Evolutionary conservation across 1,140 invertebrate species (phyloP).

Genomic region (Nilaparvata lugens): DNA sequence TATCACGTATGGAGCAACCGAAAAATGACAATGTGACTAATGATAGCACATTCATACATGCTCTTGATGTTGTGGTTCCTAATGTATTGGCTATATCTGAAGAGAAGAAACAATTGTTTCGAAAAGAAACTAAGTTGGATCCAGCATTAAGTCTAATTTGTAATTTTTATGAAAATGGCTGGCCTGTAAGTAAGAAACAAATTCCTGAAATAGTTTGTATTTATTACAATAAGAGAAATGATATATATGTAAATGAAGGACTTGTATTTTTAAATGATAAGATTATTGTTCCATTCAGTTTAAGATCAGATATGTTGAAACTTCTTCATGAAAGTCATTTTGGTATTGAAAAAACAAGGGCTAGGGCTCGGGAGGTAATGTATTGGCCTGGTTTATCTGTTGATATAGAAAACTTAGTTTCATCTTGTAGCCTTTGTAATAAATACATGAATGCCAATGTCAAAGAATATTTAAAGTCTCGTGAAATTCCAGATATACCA

Average conservation of each 20-base stretch:
- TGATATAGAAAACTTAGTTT: too few species aligned
- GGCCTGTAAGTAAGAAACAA: neutral
- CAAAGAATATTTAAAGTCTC: too few species aligned
- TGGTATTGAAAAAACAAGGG: too few species aligned
- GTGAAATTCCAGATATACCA: too few species aligned
- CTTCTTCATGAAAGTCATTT: too few species aligned
- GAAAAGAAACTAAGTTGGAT: neutral
- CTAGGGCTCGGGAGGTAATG: too few species aligned
- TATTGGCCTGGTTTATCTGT: too few species aligned
- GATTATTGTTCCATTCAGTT: too few species aligned
- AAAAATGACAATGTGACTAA: neutral
- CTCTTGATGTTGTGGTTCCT: neutral
- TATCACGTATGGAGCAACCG: slow-evolving; percentile 20
- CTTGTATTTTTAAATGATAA: slow-evolving; percentile 1
- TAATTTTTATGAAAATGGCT: neutral
- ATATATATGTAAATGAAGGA: slow-evolving; percentile 7
- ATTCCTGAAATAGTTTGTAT: neutral
- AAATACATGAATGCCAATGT: too few species aligned
- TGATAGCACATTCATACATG: slow-evolving; percentile 4
- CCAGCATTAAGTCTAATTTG: too few species aligned
- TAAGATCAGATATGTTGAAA: too few species aligned
- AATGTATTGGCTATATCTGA: neutral
- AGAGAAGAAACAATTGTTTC: neutral
- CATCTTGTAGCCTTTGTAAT: too few species aligned
- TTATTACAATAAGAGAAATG: neutral